These are phyloP conservation scores for Turdus rufiventris DNA, from an alignment of 2,113 vertebrate species.

Conservation along the genomic window DNA sequence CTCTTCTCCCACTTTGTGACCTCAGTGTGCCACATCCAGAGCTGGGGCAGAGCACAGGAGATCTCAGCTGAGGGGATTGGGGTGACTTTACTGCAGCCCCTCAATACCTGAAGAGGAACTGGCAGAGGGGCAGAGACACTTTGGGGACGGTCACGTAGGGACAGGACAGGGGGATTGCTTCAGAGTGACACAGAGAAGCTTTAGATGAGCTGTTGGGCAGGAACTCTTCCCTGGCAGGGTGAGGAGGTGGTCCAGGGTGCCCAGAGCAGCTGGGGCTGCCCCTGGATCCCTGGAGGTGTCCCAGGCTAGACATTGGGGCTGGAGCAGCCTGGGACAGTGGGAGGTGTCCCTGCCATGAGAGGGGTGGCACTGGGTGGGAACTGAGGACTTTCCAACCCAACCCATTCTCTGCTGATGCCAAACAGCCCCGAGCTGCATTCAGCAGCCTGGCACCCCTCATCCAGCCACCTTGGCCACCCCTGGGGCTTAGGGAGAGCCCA, in stretches of 20 bases:
- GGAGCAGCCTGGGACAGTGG: background rate
- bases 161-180: background rate
- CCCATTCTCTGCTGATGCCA: background rate
- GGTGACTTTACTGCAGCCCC: accelerated
- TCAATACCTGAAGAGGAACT: background rate
- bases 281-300: background rate
- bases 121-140: background rate
- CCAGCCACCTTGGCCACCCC: background rate
- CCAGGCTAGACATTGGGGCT: accelerated
- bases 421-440: background rate
- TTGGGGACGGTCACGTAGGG: accelerated
- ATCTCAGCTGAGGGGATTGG: background rate
- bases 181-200: background rate
- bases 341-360: background rate
- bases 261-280: background rate
- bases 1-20: background rate
- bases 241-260: background rate
- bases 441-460: background rate
- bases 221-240: accelerated
- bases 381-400: background rate
- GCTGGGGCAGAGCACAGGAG: accelerated
- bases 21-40: background rate
- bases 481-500: background rate
- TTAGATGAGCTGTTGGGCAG: background rate
- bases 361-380: accelerated